A percentile compares a stretch with the other conserved stretches of the same genome.
phyloP scores from a whole-genome alignment of 2,113 vertebrate species.

The Zootoca vivipara region DNA sequence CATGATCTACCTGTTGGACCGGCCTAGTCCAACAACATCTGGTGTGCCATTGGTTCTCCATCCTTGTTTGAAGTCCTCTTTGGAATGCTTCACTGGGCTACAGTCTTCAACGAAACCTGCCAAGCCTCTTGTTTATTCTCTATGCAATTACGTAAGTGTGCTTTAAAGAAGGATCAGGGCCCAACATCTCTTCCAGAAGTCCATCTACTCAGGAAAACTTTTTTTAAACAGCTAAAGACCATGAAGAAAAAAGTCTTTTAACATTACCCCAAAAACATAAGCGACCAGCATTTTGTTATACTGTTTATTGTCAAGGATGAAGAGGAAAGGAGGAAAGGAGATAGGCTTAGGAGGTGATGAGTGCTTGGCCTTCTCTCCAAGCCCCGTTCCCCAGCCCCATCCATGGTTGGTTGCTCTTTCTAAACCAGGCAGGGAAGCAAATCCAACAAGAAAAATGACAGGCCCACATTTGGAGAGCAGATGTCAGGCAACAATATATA shows the following conservation, averaged over 20 bases:
- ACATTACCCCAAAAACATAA: background rate
- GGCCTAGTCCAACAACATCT: no score
- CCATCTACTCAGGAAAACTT: background rate
- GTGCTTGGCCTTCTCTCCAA: background rate
- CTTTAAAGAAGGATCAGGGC: background rate
- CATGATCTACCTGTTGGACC: no score
- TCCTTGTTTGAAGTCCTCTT: no score
- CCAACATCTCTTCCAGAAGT: background rate
- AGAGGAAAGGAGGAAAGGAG: background rate
- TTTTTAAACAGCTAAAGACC: background rate
- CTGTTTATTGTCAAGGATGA: background rate
- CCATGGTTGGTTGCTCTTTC: background rate
- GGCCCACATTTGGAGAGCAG: conserved; percentile 36
- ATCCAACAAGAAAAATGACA: conserved; percentile 17
- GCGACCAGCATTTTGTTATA: background rate
- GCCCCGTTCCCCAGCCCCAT: background rate
- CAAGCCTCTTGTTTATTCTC: no score
- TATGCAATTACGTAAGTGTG: background rate
- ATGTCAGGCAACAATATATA: background rate
- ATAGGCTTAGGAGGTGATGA: background rate
- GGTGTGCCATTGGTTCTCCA: no score
- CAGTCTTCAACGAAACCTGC: no score
- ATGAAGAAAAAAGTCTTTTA: background rate
- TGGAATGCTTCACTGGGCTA: no score
- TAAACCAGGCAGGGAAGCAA: conserved; percentile 10